Evolutionary conservation across 1,140 invertebrate species (phyloP).

Genomic region (Trypoxylus dichotomus): DNA sequence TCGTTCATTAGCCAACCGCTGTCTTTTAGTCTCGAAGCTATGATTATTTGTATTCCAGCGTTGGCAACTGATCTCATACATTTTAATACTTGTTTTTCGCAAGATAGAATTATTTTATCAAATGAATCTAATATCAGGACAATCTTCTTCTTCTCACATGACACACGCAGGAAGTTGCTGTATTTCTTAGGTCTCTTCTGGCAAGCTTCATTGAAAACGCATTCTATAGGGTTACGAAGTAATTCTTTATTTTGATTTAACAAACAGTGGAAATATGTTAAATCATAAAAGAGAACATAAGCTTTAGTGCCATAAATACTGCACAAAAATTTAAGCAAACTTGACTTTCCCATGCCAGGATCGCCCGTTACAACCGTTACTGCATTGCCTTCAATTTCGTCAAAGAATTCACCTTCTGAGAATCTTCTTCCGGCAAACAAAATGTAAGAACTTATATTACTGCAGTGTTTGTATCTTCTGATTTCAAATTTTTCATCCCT

Average conservation of each 20-base stretch:
- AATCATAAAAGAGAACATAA: not conserved
- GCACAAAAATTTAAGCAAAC: not conserved
- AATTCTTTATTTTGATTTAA: not conserved
- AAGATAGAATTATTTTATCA: not conserved
- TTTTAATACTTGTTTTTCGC: not conserved
- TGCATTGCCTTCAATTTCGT: not conserved
- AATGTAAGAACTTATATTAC: not conserved
- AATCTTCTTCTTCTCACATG: not conserved
- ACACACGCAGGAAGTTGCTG: not conserved
- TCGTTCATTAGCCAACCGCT: not conserved
- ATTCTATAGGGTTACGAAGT: not conserved
- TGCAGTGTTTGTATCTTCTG: not conserved
- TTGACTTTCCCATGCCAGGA: not conserved
- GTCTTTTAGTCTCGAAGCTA: not conserved
- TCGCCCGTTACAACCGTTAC: not conserved
- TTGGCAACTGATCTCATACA: not conserved
- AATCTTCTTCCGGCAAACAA: not conserved
- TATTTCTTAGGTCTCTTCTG: not conserved
- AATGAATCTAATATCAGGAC: not conserved
- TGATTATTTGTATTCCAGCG: not conserved
- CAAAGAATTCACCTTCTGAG: not conserved
- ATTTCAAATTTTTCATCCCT: not conserved
- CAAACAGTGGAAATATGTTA: not conserved
- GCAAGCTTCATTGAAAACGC: not conserved
- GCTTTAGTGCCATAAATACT: not conserved